Conservation (phyloP, 2,113 vertebrate species). For the Clarias macrocephalus region DNA sequence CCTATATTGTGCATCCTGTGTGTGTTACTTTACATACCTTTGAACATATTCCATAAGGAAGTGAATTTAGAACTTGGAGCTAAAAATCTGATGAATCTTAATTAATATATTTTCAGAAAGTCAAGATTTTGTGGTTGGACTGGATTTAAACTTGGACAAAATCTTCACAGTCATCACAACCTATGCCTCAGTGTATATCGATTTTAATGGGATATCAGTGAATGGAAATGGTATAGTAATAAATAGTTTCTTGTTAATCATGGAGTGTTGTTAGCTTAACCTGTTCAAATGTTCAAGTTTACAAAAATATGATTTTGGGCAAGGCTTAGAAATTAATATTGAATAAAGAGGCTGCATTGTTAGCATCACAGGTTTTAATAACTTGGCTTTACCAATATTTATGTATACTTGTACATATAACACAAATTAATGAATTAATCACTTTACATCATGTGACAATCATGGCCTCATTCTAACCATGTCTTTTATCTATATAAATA, state of each 20-base stretch:
- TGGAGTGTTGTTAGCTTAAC: background rate
- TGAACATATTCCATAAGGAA: background rate
- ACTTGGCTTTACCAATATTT: too few relatives aligned
- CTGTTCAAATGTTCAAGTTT: too few relatives aligned
- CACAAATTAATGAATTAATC: too few relatives aligned
- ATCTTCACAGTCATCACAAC: background rate
- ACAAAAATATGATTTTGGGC: too few relatives aligned
- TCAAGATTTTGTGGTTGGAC: background rate
- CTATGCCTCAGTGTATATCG: background rate
- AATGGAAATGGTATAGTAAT: background rate
- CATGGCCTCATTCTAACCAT: too few relatives aligned
- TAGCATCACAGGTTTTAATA: background rate
- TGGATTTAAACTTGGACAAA: background rate
- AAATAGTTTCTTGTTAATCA: background rate
- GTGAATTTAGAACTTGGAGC: background rate
- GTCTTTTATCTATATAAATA: too few relatives aligned
- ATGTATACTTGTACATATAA: too few relatives aligned
- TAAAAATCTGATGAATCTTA: too few relatives aligned
- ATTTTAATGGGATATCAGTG: background rate
- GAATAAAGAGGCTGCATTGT: background rate
- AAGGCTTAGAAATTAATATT: too few relatives aligned
- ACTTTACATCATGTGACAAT: too few relatives aligned
- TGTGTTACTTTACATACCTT: background rate
- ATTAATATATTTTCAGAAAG: background rate
- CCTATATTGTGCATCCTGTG: too few relatives aligned